Percentiles rank a stretch among this genome's conserved stretches.
These are phyloP conservation scores for Bellardia pandia DNA, from an alignment of 2,888 invertebrate species.

Conservation along the genomic window DNA sequence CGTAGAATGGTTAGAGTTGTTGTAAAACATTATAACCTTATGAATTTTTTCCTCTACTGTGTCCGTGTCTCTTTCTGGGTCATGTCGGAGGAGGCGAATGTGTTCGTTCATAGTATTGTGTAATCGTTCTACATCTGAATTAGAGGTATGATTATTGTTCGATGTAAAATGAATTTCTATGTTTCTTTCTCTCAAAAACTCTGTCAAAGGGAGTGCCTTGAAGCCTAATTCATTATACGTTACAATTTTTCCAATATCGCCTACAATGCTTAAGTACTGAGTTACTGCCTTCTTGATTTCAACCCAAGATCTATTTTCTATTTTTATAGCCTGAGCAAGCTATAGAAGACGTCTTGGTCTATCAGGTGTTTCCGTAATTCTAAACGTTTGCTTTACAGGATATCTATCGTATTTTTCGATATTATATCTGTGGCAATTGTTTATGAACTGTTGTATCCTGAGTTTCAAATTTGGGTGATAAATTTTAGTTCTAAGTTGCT, in stretches of 20 bases:
- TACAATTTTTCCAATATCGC: conserved; percentile 62
- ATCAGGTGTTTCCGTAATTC: conserved; percentile 73
- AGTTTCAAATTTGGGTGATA: conserved; percentile 25
- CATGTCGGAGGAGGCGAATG: no score
- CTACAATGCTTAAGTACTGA: conserved; percentile 64
- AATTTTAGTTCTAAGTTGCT: conserved; percentile 8
- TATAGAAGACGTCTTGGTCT: conserved; percentile 73
- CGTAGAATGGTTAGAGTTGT: neutral
- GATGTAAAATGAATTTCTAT: conserved; percentile 71
- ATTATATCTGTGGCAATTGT: conserved; percentile 19
- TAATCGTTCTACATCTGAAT: conserved; percentile 71
- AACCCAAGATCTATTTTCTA: conserved; percentile 33
- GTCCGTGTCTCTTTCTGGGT: no score
- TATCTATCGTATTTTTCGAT: conserved; percentile 17
- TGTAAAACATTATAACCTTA: neutral
- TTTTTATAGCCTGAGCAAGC: conserved; percentile 66
- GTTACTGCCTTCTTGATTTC: conserved; percentile 64
- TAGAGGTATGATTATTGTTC: conserved; percentile 56
- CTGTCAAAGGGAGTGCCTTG: conserved; percentile 66
- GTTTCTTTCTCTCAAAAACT: conserved; percentile 60
- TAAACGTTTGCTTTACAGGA: conserved; percentile 62
- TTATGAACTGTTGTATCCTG: conserved; percentile 16
- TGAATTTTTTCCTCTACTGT: no score
- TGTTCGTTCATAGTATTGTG: conserved; percentile 73
- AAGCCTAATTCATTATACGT: conserved; percentile 72